Base-by-base conservation (phyloP, 2,113 vertebrate species). In the Nothoprocta perdicaria region DNA sequence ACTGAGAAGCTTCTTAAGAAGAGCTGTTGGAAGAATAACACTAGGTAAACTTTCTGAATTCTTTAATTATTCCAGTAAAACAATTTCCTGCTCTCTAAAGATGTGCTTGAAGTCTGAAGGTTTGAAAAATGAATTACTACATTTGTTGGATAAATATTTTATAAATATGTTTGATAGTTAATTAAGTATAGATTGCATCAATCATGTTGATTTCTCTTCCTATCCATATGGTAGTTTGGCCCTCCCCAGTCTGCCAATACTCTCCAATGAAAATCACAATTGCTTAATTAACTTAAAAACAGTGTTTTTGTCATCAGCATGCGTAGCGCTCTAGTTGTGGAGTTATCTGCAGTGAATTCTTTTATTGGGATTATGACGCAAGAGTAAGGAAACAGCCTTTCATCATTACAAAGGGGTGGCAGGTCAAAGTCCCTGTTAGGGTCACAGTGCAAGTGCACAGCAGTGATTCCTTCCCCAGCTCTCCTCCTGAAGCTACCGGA, bases 141-240 rank as follows among this genome's bases (percentile, higher is more conserved):
- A 19, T 84, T 67, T 53, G 18, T 41, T 80, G 65, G 27, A 33
- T 16, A 55, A 69, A 45, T 50, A 40, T 19, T 41, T 48, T 3
- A 5, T 35, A 29, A 83, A 40, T n/a, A 21, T 1, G 0, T 3
- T 66, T 1, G 41, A 2, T 24, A 40, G 67, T 65, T 75, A 68
- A 33, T 87, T 46, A 29, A 69, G 8, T 14, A 21, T 71, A 12
- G 11, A 0, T 66, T 41, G 4, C 14, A 46, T 84, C 22, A 14
- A 0, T 72, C 16, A 82, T 84, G 6, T 5, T 50, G 60, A 33
- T 61, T 55, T 55, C 14, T 55, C 9, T 22, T 61, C 33, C 11
- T 23, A 23, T 48, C 21, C 3, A 10, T 80, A 11, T 26, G 6
- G 9, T 53, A 63, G 46, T 3, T 7, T 13, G 26, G 0, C 41